These are phyloP conservation scores for Spisula solida DNA, from an alignment of 2,888 invertebrate species.

Conservation along the genomic window DNA sequence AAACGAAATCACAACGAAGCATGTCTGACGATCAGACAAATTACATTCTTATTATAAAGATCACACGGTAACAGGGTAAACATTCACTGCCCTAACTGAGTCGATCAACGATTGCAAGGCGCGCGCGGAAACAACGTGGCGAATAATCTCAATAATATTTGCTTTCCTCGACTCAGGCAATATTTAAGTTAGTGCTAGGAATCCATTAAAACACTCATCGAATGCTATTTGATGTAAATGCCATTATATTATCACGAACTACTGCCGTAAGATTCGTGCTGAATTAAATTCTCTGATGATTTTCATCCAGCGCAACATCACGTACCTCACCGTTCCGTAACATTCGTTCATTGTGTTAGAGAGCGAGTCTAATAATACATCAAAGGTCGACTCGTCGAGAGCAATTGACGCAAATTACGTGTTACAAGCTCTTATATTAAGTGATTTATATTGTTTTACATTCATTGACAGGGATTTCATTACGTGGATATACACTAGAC, in stretches of 20 bases:
- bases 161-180: neutral
- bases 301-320: neutral
- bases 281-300: neutral
- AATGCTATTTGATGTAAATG: conserved; percentile 20
- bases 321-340: neutral
- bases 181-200: neutral
- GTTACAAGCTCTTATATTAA: neutral
- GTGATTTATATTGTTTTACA: neutral
- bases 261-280: neutral
- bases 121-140: conserved; percentile 13
- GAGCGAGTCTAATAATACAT: neutral
- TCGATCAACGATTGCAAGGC: neutral
- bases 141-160: neutral
- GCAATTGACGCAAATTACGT: neutral
- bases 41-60: conserved; percentile 8
- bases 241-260: neutral
- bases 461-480: neutral
- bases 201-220: conserved; percentile 1
- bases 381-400: conserved; percentile 3
- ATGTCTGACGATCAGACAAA: neutral
- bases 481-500: too few species aligned
- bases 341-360: neutral
- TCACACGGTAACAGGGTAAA: neutral
- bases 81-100: neutral
- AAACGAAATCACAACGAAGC: neutral